Evolutionary conservation across 1,140 invertebrate species (phyloP), one percentile per base, ranked within the genome.

Genomic region (Hypsibius dujardini): DNA sequence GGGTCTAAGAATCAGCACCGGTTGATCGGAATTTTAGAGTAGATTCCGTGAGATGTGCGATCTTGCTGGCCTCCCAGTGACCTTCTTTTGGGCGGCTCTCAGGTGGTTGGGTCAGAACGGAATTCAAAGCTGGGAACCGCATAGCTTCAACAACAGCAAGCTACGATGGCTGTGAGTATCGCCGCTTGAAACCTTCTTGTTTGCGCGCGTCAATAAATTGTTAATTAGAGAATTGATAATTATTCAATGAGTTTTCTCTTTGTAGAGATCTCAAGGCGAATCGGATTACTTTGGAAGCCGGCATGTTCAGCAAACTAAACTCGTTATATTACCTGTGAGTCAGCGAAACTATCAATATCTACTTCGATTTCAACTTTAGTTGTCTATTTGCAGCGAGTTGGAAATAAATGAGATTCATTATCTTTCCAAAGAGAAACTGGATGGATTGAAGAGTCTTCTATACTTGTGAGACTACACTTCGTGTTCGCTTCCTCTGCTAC

Each of bases 81-180:
- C 7, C 7, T 12, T n/a, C 7, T 7, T 12, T 56, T 7, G 7
- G 50, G 7, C n/a, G 7, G 50, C n/a, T 56, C 50, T 67, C 62
- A 67, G 62, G 62, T 67, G 62, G 62, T 42, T 67, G 12, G 62
- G 62, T 12, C 62, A 67, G 3, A 67, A 67, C 42, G 12, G 12
- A 15, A 67, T 67, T 67, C 62, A 67, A 45, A 67, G 45, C 62
- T 67, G 62, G 62, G 62, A 67, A 67, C 62, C 62, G 3, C 12
- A 67, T 42, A 15, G 12, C 12, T 67, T 67, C 62, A 67, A 67
- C 62, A 67, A 67, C 62, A 67, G 3, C 12, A 67, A 67, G 42
- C 62, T 67, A 12, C 62, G 62, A 7, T 67, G 62, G 62, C 42
- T 67, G 62, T 67, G 45, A 12, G 62, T 15, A 12, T 7, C 3